Base-by-base conservation (phyloP, 2,888 invertebrate genomes). In the Eilema griseolum region DNA sequence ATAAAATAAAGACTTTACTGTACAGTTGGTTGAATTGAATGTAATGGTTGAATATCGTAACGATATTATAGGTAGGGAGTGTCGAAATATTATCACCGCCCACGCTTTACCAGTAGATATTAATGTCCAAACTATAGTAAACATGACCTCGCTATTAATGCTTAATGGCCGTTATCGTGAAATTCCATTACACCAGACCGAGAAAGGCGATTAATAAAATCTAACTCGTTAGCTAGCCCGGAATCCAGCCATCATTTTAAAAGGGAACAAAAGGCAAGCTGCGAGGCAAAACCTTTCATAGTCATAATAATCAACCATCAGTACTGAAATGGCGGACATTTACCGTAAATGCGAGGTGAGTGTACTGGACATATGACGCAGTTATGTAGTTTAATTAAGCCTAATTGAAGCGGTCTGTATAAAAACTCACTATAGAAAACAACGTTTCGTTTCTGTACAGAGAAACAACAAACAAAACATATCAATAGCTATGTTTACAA, bases 391-490 rank as follows among this genome's bases (percentile, higher is more conserved):
- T 83, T 86, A 85, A 91, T 90, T 88, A 86, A 82, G 83, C 82
- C 79, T 89, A 89, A 90, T 89, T 89, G 79, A 83, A 80, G 84
- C 80, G 78, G 85, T 83, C 81, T 81, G 77, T 83, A 78, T 76
- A 80, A 76, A 70, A 76, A 72, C 73, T 74, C 68, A n/a, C 41
- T 69, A 31, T 33, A 61, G 56, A 62, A 68, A 66, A 72, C 37
- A 69, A 62, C 37, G 61, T 64, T 69, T 69, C 26, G n/a, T n/a
- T n/a, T n/a, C n/a, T n/a, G n/a, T n/a, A n/a, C n/a, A n/a, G n/a
- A n/a, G n/a, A 28, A 33, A 41, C 16, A 16, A 41, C 41, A 41
- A 3, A 41, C 16, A 41, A 14, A 16, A 41, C 12, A 46, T 46
- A 41, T 41, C 14, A 41, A 3, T 14, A 16, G 20, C 20, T 20